These are phyloP conservation scores for Micoletzkya japonica DNA, from an alignment of 2,888 invertebrate genomes.

Conservation along the genomic window DNA sequence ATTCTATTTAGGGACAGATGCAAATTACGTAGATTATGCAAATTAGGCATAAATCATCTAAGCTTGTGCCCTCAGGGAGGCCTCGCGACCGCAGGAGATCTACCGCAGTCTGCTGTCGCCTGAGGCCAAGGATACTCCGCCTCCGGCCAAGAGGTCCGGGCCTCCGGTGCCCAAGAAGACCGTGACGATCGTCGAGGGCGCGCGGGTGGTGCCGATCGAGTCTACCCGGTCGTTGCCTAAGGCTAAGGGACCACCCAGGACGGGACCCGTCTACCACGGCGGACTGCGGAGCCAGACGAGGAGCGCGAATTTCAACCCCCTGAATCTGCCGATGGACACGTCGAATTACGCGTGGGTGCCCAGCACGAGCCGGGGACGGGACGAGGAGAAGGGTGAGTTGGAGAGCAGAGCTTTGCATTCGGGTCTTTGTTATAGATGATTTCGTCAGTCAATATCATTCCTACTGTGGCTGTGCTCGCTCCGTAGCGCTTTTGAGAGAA, in stretches of 20 bases:
- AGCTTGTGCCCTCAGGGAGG: not conserved
- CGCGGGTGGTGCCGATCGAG: not conserved
- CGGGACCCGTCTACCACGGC: constrained; percentile 14
- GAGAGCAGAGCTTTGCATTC: too few relatives aligned
- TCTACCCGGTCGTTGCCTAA: not conserved
- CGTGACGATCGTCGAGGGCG: constrained; percentile 21
- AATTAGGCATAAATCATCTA: too few relatives aligned
- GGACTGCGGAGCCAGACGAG: constrained; percentile 25
- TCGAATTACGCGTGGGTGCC: constrained; percentile 26
- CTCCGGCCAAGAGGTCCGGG: not conserved
- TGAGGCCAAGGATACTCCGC: not conserved
- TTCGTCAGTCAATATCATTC: too few relatives aligned
- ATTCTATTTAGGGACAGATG: too few relatives aligned
- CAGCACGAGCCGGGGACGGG: constrained; percentile 4
- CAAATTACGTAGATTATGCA: too few relatives aligned
- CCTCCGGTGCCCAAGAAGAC: constrained; percentile 25
- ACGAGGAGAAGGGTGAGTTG: not conserved
- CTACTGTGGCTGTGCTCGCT: too few relatives aligned
- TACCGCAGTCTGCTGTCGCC: not conserved
- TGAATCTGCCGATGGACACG: constrained; percentile 18
- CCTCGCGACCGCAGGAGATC: not conserved
- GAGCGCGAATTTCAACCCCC: constrained; percentile 23
- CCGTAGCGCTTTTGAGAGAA: not conserved
- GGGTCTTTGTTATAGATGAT: too few relatives aligned
- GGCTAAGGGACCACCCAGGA: not conserved